phyloP scores from a whole-genome alignment of 2,797 vertebrate species.

The Champsocephalus esox region DNA sequence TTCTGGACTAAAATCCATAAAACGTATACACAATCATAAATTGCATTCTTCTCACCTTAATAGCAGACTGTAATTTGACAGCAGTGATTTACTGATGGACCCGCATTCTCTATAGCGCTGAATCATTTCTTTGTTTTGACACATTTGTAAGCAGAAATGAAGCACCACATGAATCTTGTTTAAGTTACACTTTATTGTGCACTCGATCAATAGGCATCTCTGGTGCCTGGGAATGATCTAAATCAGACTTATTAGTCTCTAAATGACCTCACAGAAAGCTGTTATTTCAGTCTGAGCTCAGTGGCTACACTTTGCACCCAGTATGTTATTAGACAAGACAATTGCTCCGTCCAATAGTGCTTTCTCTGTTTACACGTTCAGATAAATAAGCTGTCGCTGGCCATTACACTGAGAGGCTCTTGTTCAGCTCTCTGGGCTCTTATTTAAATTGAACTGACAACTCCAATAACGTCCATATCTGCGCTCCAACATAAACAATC shows the following conservation, averaged over 20 bases:
- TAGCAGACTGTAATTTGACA: slow-evolving; percentile 11
- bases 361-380: slow-evolving; percentile 58
- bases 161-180: slow-evolving; percentile 40
- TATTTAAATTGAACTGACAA: slow-evolving; percentile 49
- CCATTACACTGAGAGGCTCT: slow-evolving; percentile 36
- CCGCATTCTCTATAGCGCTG: not conserved
- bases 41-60: not conserved
- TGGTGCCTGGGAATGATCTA: slow-evolving; percentile 41
- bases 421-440: slow-evolving; percentile 30
- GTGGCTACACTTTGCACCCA: slow-evolving; percentile 25
- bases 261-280: slow-evolving; percentile 50
- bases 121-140: slow-evolving; percentile 33
- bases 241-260: slow-evolving; percentile 58
- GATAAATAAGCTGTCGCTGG: slow-evolving; percentile 49
- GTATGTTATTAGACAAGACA: slow-evolving; percentile 44
- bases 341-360: slow-evolving; percentile 33
- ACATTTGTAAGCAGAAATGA: slow-evolving; percentile 44
- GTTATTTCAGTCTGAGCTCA: slow-evolving; percentile 38
- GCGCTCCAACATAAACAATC: slow-evolving; percentile 37
- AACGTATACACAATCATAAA: not conserved
- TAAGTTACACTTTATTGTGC: slow-evolving; percentile 38
- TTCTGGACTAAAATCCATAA: slow-evolving; percentile 11
- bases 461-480: slow-evolving; percentile 28
- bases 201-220: slow-evolving; percentile 40
- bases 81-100: slow-evolving; percentile 16